Evolutionary conservation across 2,113 vertebrate genomes (phyloP).

Genomic region (Actenoides lindsayi): DNA sequence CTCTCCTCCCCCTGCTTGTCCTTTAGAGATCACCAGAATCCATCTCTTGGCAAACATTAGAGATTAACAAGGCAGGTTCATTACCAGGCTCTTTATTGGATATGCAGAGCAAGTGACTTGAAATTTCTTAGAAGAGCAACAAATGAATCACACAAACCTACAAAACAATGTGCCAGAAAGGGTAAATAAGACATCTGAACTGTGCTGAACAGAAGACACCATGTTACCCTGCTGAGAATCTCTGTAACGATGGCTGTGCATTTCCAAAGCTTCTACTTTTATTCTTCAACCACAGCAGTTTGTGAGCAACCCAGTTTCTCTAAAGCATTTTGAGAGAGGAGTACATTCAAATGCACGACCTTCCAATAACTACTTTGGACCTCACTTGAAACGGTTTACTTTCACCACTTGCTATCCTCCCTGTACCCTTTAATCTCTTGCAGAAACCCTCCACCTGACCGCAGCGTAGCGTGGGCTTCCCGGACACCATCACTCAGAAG

Average conservation of each 20-base stretch:
- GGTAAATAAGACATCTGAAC: neutral
- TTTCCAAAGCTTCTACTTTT: neutral
- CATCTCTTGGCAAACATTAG: neutral
- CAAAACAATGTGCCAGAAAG: neutral
- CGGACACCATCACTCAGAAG: rapidly evolving
- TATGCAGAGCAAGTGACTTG: neutral
- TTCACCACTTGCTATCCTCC: conserved; percentile 23
- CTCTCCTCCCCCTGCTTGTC: neutral
- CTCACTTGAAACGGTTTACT: conserved; percentile 6
- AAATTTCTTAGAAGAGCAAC: neutral
- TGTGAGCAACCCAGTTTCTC: neutral
- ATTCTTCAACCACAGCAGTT: neutral
- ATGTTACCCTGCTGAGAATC: neutral
- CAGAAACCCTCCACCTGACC: neutral
- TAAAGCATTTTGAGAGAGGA: neutral
- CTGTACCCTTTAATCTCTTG: neutral
- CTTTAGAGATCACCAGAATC: neutral
- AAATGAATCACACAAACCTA: neutral
- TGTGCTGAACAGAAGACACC: neutral
- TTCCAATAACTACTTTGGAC: neutral
- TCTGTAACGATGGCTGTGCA: neutral
- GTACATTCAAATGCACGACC: neutral
- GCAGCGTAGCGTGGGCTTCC: neutral
- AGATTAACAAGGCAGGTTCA: neutral
- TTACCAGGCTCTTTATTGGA: neutral